Evolutionary conservation across 35 echinoderm and acorn worm genomes (phyloP).

Genomic region (Apostichopus japonicus): DNA sequence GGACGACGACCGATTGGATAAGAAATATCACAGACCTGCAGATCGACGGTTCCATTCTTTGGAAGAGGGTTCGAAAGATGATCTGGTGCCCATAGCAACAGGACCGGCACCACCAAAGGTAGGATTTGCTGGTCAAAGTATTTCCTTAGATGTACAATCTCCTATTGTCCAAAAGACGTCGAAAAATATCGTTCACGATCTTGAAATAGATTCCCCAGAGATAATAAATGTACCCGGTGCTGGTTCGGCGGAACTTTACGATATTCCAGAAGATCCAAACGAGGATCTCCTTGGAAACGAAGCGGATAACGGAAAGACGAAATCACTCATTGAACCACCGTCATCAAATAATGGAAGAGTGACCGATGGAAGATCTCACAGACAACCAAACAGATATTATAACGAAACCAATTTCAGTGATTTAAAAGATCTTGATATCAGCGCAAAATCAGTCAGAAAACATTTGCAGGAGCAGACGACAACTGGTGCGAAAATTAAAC

Average conservation of each 20-base stretch:
- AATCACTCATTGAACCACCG: background rate
- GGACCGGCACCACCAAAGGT: background rate
- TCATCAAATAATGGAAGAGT: background rate
- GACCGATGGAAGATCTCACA: background rate
- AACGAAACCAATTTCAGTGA: background rate
- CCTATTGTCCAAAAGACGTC: background rate
- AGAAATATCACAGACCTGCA: background rate
- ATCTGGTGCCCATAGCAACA: background rate
- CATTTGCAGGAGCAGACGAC: background rate
- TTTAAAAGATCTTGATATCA: background rate
- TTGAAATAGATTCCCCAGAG: background rate
- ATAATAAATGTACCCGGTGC: background rate
- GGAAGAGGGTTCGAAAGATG: background rate
- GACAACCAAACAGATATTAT: background rate
- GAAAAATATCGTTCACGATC: background rate
- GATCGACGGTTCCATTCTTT: constrained; percentile 37
- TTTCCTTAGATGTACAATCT: background rate
- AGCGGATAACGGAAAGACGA: background rate
- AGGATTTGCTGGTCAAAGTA: background rate
- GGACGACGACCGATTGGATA: background rate
- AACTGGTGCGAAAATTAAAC: background rate
- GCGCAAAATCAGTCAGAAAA: background rate
- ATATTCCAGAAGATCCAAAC: constrained; percentile 54
- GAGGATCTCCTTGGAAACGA: background rate
- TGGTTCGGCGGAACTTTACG: constrained; percentile 11